phyloP scores from a whole-genome alignment of 2,113 vertebrate species.

The Castor canadensis region DNA sequence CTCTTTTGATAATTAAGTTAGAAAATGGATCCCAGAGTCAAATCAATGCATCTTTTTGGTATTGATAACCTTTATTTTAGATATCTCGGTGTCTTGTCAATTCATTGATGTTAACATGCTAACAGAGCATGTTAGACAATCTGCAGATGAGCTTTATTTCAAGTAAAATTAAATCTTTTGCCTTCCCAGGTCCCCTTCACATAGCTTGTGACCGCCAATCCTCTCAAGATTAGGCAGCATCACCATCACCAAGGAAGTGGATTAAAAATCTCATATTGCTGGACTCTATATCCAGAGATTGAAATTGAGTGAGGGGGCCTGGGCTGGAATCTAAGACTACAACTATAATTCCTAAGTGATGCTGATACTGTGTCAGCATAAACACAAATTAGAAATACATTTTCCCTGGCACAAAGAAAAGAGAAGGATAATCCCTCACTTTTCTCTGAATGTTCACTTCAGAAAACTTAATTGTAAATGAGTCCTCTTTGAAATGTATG shows the following conservation, averaged over 20 bases:
- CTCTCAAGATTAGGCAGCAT: not conserved
- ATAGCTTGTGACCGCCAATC: not conserved
- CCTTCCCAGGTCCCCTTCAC: not conserved
- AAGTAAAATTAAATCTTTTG: not conserved
- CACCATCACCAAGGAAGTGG: not conserved
- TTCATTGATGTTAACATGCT: not conserved
- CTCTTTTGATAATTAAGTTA: slow-evolving; percentile 19
- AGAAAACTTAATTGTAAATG: not conserved
- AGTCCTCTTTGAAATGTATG: not conserved
- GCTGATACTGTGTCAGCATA: not conserved
- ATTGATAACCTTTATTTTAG: not conserved
- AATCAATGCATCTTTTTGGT: not conserved
- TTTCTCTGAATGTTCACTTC: not conserved
- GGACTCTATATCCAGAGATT: not conserved
- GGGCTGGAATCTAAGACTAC: not conserved
- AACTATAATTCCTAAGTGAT: not conserved
- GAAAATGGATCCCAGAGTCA: not conserved
- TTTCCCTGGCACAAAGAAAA: not conserved
- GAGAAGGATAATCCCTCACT: not conserved
- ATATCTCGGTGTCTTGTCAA: not conserved
- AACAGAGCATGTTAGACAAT: not conserved
- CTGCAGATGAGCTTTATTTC: not conserved
- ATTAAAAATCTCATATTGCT: not conserved
- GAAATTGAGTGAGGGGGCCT: not conserved
- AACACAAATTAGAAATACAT: slow-evolving; percentile 27